Percentiles rank a stretch among this genome's conserved stretches.
Conservation (phyloP, 2,113 vertebrate genomes). For the Bubo blakistoni region DNA sequence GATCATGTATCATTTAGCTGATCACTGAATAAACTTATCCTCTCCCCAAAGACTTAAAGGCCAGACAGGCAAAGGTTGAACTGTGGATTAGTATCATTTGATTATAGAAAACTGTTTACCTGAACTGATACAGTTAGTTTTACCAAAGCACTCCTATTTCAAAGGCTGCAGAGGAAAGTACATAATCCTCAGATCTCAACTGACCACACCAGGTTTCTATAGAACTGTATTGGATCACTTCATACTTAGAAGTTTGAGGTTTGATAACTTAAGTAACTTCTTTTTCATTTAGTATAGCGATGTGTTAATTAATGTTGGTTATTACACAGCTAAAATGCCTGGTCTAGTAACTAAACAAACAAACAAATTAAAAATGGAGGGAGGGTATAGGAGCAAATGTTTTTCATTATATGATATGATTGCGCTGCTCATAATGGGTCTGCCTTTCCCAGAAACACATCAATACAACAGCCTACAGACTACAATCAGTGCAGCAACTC, state of each 20-base stretch:
- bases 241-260: neutral
- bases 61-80: neutral
- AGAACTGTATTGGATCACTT: neutral
- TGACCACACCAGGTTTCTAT: neutral
- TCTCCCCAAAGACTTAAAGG: neutral
- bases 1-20: neutral
- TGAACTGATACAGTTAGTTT: neutral
- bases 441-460: neutral
- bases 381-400: neutral
- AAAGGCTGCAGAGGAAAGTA: neutral
- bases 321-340: neutral
- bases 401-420: neutral
- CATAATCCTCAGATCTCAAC: neutral
- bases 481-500: neutral
- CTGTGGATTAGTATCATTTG: neutral
- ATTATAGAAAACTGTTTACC: neutral
- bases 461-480: neutral
- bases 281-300: neutral
- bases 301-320: neutral
- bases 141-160: neutral
- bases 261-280: neutral
- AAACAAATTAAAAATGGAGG: neutral
- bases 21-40: neutral
- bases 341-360: neutral
- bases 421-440: rapidly evolving